phyloP scores from a whole-genome alignment of 2,888 invertebrate genomes.

The Bhutanitis thaidina region DNA sequence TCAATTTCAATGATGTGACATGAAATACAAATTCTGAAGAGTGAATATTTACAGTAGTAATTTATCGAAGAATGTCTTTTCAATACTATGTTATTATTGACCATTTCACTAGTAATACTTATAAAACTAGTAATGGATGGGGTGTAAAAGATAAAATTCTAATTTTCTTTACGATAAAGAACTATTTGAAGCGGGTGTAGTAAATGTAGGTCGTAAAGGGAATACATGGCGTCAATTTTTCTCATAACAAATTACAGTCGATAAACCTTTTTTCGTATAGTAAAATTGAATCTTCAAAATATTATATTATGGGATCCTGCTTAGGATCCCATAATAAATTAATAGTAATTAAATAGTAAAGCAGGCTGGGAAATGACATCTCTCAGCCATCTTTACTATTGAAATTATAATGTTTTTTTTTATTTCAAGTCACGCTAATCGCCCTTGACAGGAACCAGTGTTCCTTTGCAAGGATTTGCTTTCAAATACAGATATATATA shows the following conservation, averaged over 20 bases:
- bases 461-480: too few species aligned
- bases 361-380: too few species aligned
- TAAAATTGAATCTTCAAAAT: slow-evolving; percentile 28
- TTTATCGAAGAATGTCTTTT: slow-evolving; percentile 6
- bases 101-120: neutral
- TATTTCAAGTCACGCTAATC: too few species aligned
- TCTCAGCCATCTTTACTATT: too few species aligned
- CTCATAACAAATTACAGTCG: slow-evolving; percentile 48
- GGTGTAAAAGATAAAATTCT: neutral
- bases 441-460: too few species aligned
- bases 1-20: slow-evolving; percentile 26
- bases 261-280: slow-evolving; percentile 36
- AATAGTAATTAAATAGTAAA: too few species aligned
- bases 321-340: too few species aligned
- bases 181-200: slow-evolving; percentile 28
- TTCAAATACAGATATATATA: too few species aligned
- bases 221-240: slow-evolving; percentile 61
- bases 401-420: too few species aligned
- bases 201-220: slow-evolving; percentile 52
- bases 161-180: neutral
- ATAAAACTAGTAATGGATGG: slow-evolving; percentile 17
- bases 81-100: slow-evolving; percentile 15
- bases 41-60: neutral
- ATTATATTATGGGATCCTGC: too few species aligned
- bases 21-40: slow-evolving; percentile 15